These are phyloP conservation scores for Lasioglossum oenotherae DNA, from an alignment of 2,888 invertebrate genomes.

Conservation along the genomic window DNA sequence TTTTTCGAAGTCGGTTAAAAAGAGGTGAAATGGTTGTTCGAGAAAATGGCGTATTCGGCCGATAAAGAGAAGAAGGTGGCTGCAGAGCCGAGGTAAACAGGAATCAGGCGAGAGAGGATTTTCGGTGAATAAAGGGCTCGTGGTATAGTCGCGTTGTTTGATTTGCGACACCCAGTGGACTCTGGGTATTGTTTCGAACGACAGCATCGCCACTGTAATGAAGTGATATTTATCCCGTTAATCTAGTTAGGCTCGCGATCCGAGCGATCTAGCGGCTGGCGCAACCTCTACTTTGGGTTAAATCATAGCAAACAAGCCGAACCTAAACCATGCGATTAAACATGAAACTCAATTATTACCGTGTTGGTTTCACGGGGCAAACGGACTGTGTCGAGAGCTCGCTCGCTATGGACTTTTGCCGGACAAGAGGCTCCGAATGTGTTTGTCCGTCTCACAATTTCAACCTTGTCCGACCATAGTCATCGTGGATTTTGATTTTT, in stretches of 20 bases:
- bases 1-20: too few relatives aligned
- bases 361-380: slow-evolving; percentile 51
- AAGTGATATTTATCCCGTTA: slow-evolving; percentile 44
- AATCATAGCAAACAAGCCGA: slow-evolving; percentile 53
- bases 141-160: background rate
- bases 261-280: slow-evolving; percentile 30
- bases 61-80: background rate
- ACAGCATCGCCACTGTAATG: slow-evolving; percentile 8
- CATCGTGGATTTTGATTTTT: background rate
- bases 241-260: slow-evolving; percentile 44
- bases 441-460: slow-evolving; percentile 30
- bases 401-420: slow-evolving; percentile 41
- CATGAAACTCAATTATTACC: slow-evolving; percentile 58
- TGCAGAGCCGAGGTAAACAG: background rate
- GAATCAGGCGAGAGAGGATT: background rate
- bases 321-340: slow-evolving; percentile 54
- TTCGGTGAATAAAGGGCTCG: background rate
- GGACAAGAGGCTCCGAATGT: background rate
- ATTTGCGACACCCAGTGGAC: background rate
- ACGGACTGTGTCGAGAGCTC: slow-evolving; percentile 41
- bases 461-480: slow-evolving; percentile 29
- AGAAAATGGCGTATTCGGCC: background rate
- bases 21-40: background rate
- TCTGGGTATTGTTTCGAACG: slow-evolving; percentile 8
- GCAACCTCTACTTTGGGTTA: slow-evolving; percentile 48